phyloP scores from a whole-genome alignment of 2,888 invertebrate genomes.

The Allygus modestus region DNA sequence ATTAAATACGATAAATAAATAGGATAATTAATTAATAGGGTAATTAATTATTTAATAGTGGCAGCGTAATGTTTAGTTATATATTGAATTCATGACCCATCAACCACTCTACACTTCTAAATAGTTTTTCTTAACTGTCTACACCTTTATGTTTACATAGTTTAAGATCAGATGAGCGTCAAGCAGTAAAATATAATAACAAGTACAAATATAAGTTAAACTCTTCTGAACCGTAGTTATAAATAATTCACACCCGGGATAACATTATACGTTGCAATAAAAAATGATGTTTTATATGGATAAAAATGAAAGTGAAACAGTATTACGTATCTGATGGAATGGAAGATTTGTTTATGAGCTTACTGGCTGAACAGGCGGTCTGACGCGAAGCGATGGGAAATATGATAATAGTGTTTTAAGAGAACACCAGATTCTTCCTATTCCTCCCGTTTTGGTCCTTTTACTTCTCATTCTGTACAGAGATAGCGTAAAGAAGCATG shows the following conservation, averaged over 20 bases:
- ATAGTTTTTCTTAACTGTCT: no score
- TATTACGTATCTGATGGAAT: background rate
- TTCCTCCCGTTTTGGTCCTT: background rate
- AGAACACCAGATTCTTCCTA: constrained; percentile 9
- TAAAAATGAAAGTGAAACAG: background rate
- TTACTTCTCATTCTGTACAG: background rate
- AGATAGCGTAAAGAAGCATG: background rate
- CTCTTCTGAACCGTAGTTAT: no score
- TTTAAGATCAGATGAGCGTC: background rate
- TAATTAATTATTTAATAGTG: no score
- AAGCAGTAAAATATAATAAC: background rate
- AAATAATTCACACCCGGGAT: no score
- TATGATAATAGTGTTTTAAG: constrained; percentile 17
- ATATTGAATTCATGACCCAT: no score
- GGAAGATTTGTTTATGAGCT: constrained; percentile 32
- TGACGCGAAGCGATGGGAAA: background rate
- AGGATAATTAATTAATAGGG: no score
- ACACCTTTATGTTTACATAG: no score
- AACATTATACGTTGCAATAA: no score
- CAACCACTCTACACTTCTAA: no score
- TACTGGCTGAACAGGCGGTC: background rate
- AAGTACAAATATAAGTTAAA: background rate
- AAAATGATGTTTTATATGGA: no score
- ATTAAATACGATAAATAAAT: no score
- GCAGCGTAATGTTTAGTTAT: no score